A percentile compares a stretch with the other conserved stretches of the same genome.
Evolutionary conservation across 2,797 vertebrate genomes (phyloP).

Genomic region (Petrocephalus schoutedeni): DNA sequence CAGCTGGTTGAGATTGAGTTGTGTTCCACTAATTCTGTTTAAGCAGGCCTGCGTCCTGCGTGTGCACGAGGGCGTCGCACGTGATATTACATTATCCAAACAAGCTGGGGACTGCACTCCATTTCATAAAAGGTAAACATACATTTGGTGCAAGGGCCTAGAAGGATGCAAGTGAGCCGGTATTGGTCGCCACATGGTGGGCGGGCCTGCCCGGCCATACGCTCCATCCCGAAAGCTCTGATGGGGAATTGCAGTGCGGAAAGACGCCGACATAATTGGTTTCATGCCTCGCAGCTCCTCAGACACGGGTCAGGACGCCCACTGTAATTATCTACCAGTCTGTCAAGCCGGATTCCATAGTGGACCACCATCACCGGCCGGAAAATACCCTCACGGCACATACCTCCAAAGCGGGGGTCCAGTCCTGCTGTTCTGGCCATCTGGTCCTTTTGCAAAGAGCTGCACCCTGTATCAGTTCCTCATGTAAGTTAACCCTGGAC

Average conservation of each 20-base stretch:
- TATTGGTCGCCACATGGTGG: not conserved
- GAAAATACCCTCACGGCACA: not conserved
- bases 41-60: not conserved
- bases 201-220: not conserved
- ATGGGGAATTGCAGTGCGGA: slow-evolving; percentile 17
- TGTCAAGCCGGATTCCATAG: not conserved
- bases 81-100: not conserved
- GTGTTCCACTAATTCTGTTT: not conserved
- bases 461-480: not conserved
- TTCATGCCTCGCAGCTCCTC: slow-evolving; percentile 38
- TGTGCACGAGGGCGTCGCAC: not conserved
- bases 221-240: not conserved
- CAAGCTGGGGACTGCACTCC: not conserved
- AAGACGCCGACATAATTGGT: slow-evolving; percentile 38
- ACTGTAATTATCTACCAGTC: slow-evolving; percentile 28
- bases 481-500: not conserved
- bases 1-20: not conserved
- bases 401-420: not conserved
- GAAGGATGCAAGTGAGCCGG: not conserved
- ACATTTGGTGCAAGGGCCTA: not conserved
- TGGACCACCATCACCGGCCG: not conserved
- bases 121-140: not conserved
- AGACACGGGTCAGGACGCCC: slow-evolving; percentile 27
- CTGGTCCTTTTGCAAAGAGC: not conserved
- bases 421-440: not conserved